Percentiles rank a stretch among this genome's conserved stretches.
Evolutionary conservation across 2,888 invertebrate species (phyloP).

Genomic region (Lymantria dispar): DNA sequence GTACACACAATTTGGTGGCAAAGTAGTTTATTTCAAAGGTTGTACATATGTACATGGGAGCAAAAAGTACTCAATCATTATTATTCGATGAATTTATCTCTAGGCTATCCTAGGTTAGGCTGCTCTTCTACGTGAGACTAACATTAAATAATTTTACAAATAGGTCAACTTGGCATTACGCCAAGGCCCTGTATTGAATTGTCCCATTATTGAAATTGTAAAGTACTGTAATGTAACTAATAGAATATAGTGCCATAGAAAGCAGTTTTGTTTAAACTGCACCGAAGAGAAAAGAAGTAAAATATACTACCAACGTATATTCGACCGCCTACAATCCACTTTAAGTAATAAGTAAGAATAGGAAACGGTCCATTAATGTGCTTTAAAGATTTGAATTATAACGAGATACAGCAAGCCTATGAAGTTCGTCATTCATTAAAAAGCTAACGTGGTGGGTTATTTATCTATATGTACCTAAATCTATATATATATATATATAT

Average conservation of each 20-base stretch:
- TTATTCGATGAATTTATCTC: no score
- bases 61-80: no score
- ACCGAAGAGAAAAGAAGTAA: neutral
- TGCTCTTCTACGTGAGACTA: neutral
- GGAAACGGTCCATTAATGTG: neutral
- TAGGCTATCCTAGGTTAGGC: no score
- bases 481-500: no score
- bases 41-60: no score
- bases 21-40: no score
- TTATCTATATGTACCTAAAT: no score
- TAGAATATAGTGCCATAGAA: neutral
- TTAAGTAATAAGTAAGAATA: neutral
- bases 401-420: no score
- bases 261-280: neutral
- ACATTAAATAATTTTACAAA: neutral
- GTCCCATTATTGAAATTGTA: neutral
- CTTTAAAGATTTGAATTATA: neutral
- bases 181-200: neutral
- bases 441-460: no score
- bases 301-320: neutral
- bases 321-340: neutral
- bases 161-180: neutral
- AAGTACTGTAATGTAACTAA: neutral
- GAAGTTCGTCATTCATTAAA: no score
- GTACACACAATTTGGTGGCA: no score